Evolutionary conservation across 53 echinoderm and acorn worm species (phyloP), one percentile per base, ranked within the genome.

Genomic region (Glandiceps talaboti): DNA sequence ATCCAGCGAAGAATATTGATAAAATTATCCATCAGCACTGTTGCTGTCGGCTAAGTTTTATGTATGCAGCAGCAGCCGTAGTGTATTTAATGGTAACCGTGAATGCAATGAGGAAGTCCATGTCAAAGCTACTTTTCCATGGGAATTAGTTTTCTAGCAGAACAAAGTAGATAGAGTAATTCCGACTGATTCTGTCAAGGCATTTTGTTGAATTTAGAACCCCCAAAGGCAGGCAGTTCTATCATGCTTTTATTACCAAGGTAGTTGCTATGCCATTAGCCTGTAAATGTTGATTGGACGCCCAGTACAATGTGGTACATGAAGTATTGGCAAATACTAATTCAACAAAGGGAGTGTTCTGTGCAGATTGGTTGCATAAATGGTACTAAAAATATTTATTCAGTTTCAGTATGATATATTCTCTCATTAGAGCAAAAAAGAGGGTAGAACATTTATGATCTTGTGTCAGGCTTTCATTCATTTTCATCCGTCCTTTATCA

Each of bases 61-160:
- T 29, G n/a, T 28, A 26, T 14, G 73, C 30, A 30, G 74, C 1
- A 28, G 29, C 73, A 74, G 77, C 30, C 45, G 27, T 76, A 64
- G 64, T 31, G 82, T 32, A 1, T 30, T 29, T 77, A 29, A 28
- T 33, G 27, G 79, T 75, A 80, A 33, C 33, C 79, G 85, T 74
- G 75, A 85, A 29, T 75, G 64, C 33, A 80, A 30, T 75, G 14
- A 75, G 27, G 76, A 33, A 75, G 64, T 6, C 6, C 64, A 45
- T 20, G 6, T 20, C 64, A 45, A 20, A 45, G 20, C 6, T 45
- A 20, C 6, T 20, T 20, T 45, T 45, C 64, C 64, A 20, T 45
- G 64, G 64, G 64, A 45, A 45, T 20, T 12, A 45, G 64, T 45
- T 45, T 45, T 12, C 64, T 20, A 20, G 64, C 64, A 45, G 64